These are phyloP conservation scores for Nasonovia ribisnigri DNA, from an alignment of 2,888 invertebrate genomes.

Conservation along the genomic window DNA sequence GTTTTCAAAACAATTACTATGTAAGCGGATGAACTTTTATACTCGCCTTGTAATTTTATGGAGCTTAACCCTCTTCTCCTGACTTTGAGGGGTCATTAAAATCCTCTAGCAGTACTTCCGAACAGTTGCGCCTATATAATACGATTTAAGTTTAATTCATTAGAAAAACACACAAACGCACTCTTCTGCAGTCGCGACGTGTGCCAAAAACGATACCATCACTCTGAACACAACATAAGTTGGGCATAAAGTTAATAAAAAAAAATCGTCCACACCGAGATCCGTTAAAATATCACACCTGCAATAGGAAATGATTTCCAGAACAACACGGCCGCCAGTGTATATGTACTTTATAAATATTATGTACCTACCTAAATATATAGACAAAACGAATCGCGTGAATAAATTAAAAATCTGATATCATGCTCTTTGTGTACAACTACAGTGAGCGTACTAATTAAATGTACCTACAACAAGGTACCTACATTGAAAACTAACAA, in stretches of 20 bases:
- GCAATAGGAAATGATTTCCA: not conserved
- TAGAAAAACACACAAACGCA: conserved; percentile 22
- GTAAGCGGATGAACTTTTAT: not conserved
- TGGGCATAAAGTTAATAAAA: not conserved
- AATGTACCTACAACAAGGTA: conserved; percentile 1
- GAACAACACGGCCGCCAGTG: not conserved
- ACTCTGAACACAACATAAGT: not conserved
- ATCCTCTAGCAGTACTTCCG: not conserved
- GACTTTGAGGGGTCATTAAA: not conserved
- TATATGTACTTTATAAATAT: not conserved
- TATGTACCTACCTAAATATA: not conserved
- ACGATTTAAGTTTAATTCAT: not conserved
- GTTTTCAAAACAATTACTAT: not conserved
- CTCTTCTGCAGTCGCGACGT: not conserved
- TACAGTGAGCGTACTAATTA: conserved; percentile 12
- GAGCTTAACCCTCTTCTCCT: not conserved
- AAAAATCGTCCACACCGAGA: not conserved
- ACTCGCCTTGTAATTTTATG: conserved; percentile 1
- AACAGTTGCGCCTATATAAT: not conserved
- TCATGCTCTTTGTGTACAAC: not conserved
- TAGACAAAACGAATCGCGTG: conserved; percentile 17
- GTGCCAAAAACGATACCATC: not conserved
- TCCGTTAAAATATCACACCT: conserved; percentile 37
- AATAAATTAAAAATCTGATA: conserved; percentile 37
- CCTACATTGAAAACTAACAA: conserved; percentile 9